Conservation (phyloP, 2,797 vertebrate genomes). For the Philypnodon macrostomus region DNA sequence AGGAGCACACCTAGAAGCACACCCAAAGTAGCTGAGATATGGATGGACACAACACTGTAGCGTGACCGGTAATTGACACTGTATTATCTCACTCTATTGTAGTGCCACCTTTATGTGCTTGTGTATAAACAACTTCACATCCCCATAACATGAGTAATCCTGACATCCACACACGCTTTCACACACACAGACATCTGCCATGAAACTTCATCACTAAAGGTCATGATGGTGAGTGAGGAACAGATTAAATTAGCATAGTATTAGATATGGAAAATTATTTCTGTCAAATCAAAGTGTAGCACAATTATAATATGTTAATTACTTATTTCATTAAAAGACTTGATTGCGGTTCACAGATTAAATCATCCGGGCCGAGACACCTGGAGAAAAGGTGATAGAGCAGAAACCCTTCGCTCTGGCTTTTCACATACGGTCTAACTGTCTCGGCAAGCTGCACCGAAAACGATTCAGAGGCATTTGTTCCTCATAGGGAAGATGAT, state of each 20-base stretch:
- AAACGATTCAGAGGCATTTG: conserved; percentile 58
- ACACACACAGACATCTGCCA: conserved; percentile 80
- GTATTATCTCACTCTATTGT: conserved; percentile 2
- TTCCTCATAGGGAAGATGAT: conserved; percentile 62
- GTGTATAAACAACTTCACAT: conserved; percentile 5
- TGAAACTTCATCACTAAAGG: conserved; percentile 98
- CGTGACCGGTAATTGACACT: too few relatives aligned
- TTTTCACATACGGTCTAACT: conserved; percentile 63
- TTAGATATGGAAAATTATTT: conserved; percentile 99
- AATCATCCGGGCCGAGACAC: conserved; percentile 87
- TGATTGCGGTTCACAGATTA: conserved; percentile 95
- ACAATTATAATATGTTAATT: conserved; percentile 99
- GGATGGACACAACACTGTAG: background rate
- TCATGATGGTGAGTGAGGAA: conserved; percentile 89
- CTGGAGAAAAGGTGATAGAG: conserved; percentile 83
- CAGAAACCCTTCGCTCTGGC: conserved; percentile 64
- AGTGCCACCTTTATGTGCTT: background rate
- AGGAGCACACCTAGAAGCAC: background rate
- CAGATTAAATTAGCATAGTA: conserved; percentile 99
- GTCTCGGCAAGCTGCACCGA: conserved; percentile 49
- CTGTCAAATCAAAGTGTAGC: conserved; percentile 96
- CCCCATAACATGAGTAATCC: conserved; percentile 10
- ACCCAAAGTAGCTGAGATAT: background rate
- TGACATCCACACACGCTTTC: conserved; percentile 24
- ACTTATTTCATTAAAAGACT: conserved; percentile 96